These are phyloP conservation scores for Drosophila neotestacea DNA, from an alignment of 2,888 invertebrate species.

Conservation along the genomic window DNA sequence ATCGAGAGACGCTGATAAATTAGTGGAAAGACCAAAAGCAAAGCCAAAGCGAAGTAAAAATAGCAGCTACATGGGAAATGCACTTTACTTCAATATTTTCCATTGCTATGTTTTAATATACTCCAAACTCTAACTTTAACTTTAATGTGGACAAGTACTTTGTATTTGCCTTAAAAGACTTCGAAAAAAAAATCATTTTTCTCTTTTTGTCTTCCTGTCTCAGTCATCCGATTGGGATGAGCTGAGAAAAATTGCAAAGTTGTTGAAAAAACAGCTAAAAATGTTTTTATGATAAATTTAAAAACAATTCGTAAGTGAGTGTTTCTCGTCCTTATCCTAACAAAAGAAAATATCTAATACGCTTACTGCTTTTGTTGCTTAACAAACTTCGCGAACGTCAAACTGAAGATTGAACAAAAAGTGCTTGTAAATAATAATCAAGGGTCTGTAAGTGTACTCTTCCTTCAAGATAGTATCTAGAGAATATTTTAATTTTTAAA, in stretches of 20 bases:
- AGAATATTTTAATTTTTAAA: no score
- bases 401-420: slow-evolving; percentile 49
- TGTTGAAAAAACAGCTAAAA: slow-evolving; percentile 36
- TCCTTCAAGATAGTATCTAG: slow-evolving; percentile 6
- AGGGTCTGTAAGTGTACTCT: slow-evolving; percentile 20
- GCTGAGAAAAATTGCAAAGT: slow-evolving; percentile 39
- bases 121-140: slow-evolving; percentile 49
- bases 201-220: not conserved
- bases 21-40: slow-evolving; percentile 33
- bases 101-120: slow-evolving; percentile 56
- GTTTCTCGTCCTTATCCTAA: slow-evolving; percentile 9
- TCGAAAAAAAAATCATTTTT: not conserved
- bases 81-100: slow-evolving; percentile 31
- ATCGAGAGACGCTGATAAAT: slow-evolving; percentile 63
- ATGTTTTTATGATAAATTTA: slow-evolving; percentile 64
- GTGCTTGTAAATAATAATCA: slow-evolving; percentile 69
- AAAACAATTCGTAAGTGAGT: slow-evolving; percentile 69
- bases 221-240: slow-evolving; percentile 26
- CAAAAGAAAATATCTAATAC: slow-evolving; percentile 31
- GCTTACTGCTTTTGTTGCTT: slow-evolving; percentile 61
- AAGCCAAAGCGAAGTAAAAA: slow-evolving; percentile 4
- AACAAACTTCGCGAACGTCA: slow-evolving; percentile 40
- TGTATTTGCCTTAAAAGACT: slow-evolving; percentile 5
- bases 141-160: slow-evolving; percentile 11
- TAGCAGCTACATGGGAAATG: slow-evolving; percentile 27